Base-by-base conservation (phyloP, 2,113 vertebrate species). In the Poeciliopsis prolifica region DNA sequence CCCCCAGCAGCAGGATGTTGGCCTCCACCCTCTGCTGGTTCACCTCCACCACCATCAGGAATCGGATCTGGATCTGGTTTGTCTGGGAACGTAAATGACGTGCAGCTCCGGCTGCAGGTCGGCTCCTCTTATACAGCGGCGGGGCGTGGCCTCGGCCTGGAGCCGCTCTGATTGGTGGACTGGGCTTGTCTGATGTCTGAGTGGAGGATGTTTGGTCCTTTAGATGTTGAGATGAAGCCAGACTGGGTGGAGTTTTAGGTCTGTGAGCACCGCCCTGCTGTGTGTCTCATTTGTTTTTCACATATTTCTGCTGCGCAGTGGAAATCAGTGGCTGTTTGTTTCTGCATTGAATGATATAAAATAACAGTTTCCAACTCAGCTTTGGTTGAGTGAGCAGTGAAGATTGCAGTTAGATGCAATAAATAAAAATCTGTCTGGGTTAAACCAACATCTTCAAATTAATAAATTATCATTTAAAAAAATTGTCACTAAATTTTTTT, bases 21-120 rank as follows among this genome's bases (percentile, higher is more conserved):
- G 48, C 76, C 69, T 82, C 79, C 76, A 68, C 33, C 35, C 73
- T 73, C 65, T 75, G 83, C 75, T 76, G 75, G 67, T 61, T 72
- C 1, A 58, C 71, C 75, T 85, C 33, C 15, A 79, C 61, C 61
- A 79, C 84, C 80, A 86, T 82, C 48, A 33, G 65, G 70, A 28
- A 62, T 65, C 33, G 0, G 1, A 17, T 24, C 64, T 28, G 37
- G 14, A 12, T 65, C 35, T 31, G 29, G n/a, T 2, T 13, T 62
- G 10, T 31, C 44, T 83, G 95, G 95, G 51, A n/a, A 93, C 92
- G 66, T n/a, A 15, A 29, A 40, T 26, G 5, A 12, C 54, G 31
- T 68, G 69, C 6, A 2, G 24, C 15, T 64, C 26, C 54, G 0
- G 8, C n/a, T 61, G 9, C 29, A 35, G 48, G 2, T 0, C 14